These are phyloP conservation scores for Dysmachus trigonus DNA, from an alignment of 2,888 invertebrate species.

Conservation along the genomic window DNA sequence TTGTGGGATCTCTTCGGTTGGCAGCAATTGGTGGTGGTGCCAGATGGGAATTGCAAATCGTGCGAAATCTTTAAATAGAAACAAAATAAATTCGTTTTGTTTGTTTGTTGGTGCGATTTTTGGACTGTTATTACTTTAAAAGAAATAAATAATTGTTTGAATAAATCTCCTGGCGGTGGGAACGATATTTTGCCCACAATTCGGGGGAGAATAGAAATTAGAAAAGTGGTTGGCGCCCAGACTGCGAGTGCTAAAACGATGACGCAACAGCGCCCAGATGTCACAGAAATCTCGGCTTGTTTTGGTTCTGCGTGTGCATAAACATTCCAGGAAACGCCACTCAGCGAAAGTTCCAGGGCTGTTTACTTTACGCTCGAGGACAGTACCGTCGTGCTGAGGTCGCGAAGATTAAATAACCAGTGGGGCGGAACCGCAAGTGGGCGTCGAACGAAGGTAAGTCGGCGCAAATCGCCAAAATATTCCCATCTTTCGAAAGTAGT, in stretches of 20 bases:
- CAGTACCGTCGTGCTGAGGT: background rate
- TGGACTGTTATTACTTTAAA: background rate
- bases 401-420: background rate
- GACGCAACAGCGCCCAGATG: background rate
- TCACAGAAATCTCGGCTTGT: background rate
- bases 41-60: background rate
- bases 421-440: background rate
- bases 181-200: background rate
- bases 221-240: background rate
- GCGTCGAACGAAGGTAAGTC: background rate
- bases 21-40: background rate
- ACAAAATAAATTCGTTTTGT: background rate
- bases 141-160: background rate
- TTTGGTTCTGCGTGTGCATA: background rate
- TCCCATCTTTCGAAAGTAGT: background rate
- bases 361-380: background rate
- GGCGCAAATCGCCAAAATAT: background rate
- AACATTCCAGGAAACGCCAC: background rate
- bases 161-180: background rate
- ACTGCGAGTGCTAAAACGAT: background rate
- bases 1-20: background rate
- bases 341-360: background rate
- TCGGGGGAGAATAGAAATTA: background rate
- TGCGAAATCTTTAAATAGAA: background rate
- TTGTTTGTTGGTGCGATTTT: background rate